Evolutionary conservation across 2,888 invertebrate genomes (phyloP).

Genomic region (Mythimna albipuncta): DNA sequence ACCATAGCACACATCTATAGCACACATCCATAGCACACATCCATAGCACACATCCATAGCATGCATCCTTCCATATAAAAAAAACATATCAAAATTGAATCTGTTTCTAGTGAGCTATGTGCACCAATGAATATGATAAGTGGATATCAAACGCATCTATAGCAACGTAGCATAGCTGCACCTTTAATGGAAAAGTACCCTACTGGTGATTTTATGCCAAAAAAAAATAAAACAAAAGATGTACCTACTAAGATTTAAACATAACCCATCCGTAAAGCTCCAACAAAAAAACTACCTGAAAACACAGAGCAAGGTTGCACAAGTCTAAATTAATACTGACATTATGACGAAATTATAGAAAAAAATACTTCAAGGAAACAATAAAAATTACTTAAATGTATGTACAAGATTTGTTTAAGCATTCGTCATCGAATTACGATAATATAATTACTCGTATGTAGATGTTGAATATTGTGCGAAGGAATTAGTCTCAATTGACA

Average conservation of each 20-base stretch:
- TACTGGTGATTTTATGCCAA: background rate
- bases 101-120: too few relatives aligned
- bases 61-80: too few relatives aligned
- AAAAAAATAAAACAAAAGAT: background rate
- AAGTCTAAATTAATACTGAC: constrained; percentile 23
- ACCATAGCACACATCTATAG: too few relatives aligned
- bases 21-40: too few relatives aligned
- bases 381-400: constrained; percentile 23
- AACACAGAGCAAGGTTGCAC: constrained; percentile 31
- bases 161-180: too few relatives aligned
- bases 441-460: constrained; percentile 4
- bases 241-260: background rate
- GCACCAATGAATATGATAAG: too few relatives aligned
- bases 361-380: constrained; percentile 48
- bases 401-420: constrained; percentile 12
- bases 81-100: too few relatives aligned
- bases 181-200: too few relatives aligned
- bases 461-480: constrained; percentile 6
- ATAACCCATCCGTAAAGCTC: constrained; percentile 8
- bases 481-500: constrained; percentile 12
- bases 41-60: too few relatives aligned
- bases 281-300: constrained; percentile 25
- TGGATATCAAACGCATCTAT: too few relatives aligned
- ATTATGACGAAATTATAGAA: constrained; percentile 22
- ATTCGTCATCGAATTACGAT: constrained; percentile 40